Base-by-base conservation (phyloP, 2,113 vertebrate genomes). In the Burhinus bistriatus region DNA sequence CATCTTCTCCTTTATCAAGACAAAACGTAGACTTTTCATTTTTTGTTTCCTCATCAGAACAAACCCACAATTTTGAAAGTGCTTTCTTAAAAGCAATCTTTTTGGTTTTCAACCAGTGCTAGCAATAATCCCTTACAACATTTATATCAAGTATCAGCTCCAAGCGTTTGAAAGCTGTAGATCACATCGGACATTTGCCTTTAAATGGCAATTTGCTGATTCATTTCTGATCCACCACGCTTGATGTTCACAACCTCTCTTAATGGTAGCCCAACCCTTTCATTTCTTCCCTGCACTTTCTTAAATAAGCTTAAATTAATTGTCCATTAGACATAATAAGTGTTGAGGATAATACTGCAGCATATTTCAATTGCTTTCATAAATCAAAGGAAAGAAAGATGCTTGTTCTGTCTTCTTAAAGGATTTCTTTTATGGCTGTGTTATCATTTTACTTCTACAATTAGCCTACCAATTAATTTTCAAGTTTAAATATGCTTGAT, bases 221-320 rank as follows among this genome's bases (percentile, higher is more conserved):
- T 92, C 42, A 70, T 68, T 93, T 80, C 71, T 66, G 34, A 87
- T 65, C 73, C 65, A 45, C 65, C 34, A 45, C 29, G 29, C 42
- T 76, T 82, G 57, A 52, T 34, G n/a, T 73, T 80, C 82, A 66
- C 30, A 83, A 47, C 17, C 18, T 42, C 47, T 64, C 36, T 55
- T 64, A 52, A 78, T 9, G 13, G 45, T 1, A 85, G 62, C 6
- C 38, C 54, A 83, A 49, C 25, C 30, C 68, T 89, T 92, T 76
- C 5, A 1, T 54, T 88, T 55, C 54, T 65, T 73, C 58, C 10
- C 52, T 49, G 34, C 4, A 26, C 45, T 88, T 90, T 88, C 82
- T 94, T 92, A 93, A 92, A 90, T 70, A 93, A 94, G 55, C 38
- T 86, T 66, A 94, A 93, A 68, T 83, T 85, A 97, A 83, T 87